Conservation (phyloP, 1,140 invertebrate species). For the Sesamia nonagrioides region DNA sequence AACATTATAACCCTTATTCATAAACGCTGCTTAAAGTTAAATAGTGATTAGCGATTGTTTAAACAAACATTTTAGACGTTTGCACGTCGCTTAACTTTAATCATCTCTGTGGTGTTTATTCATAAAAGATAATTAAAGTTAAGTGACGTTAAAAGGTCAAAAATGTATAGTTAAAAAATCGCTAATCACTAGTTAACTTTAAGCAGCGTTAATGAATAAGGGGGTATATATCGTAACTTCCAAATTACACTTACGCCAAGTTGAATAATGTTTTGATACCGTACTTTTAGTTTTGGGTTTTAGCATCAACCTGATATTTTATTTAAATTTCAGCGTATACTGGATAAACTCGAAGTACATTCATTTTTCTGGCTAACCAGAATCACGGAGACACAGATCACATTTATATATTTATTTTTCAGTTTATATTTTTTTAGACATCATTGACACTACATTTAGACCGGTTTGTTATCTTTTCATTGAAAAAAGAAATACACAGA, state of each 20-base stretch:
- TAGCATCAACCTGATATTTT: constrained; percentile 20
- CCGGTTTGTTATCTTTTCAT: not conserved
- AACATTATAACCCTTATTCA: too few relatives aligned
- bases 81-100: too few relatives aligned
- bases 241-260: not conserved
- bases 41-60: too few relatives aligned
- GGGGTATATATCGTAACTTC: constrained; percentile 3
- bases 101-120: too few relatives aligned
- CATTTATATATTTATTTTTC: not conserved
- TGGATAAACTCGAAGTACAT: not conserved
- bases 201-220: too few relatives aligned
- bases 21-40: too few relatives aligned
- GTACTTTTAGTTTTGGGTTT: not conserved
- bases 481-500: not conserved
- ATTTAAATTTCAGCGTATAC: constrained; percentile 15
- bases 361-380: constrained; percentile 18
- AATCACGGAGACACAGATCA: constrained; percentile 46
- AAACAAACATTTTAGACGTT: too few relatives aligned
- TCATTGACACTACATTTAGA: not conserved
- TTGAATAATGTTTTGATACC: not conserved
- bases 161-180: not conserved
- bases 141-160: not conserved
- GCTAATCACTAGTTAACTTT: too few relatives aligned
- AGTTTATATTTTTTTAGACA: not conserved
- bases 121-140: too few relatives aligned